Evolutionary conservation across 2,888 invertebrate species (phyloP).

Genomic region (Lochmaea capreae): DNA sequence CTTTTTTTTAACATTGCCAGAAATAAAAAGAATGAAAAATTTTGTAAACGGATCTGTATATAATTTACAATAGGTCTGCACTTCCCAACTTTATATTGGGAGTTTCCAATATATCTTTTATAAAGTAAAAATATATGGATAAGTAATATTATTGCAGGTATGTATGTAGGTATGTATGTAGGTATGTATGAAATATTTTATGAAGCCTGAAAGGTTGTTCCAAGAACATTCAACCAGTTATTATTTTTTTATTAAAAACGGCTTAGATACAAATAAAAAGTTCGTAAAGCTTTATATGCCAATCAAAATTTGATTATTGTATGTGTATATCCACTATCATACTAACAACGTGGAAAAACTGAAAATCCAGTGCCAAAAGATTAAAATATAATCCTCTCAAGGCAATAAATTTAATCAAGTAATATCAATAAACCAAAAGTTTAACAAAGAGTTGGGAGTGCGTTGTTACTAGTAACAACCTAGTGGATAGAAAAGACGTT

Average conservation of each 20-base stretch:
- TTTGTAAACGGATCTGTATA: slow-evolving; percentile 5
- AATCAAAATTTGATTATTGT: too few species aligned
- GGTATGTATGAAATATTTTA: not conserved
- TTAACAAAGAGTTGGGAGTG: not conserved
- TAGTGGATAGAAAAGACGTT: too few species aligned
- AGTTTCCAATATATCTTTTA: slow-evolving; percentile 11
- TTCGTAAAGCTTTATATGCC: too few species aligned
- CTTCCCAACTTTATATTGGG: slow-evolving; percentile 6
- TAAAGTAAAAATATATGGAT: slow-evolving; percentile 1
- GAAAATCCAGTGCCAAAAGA: not conserved
- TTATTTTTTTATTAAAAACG: too few species aligned
- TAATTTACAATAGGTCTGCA: not conserved
- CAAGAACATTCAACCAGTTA: too few species aligned
- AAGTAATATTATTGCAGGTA: not conserved
- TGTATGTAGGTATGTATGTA: too few species aligned
- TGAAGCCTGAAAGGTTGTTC: not conserved
- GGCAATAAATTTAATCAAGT: slow-evolving; percentile 11
- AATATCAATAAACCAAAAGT: slow-evolving; percentile 10
- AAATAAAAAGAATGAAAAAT: not conserved
- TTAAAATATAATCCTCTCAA: not conserved
- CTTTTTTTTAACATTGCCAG: too few species aligned
- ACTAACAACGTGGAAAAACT: too few species aligned
- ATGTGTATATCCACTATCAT: too few species aligned
- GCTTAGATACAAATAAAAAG: too few species aligned
- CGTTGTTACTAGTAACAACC: not conserved